These are phyloP conservation scores for Perognathus longimembris DNA, from an alignment of 2,113 vertebrate genomes.

Conservation along the genomic window DNA sequence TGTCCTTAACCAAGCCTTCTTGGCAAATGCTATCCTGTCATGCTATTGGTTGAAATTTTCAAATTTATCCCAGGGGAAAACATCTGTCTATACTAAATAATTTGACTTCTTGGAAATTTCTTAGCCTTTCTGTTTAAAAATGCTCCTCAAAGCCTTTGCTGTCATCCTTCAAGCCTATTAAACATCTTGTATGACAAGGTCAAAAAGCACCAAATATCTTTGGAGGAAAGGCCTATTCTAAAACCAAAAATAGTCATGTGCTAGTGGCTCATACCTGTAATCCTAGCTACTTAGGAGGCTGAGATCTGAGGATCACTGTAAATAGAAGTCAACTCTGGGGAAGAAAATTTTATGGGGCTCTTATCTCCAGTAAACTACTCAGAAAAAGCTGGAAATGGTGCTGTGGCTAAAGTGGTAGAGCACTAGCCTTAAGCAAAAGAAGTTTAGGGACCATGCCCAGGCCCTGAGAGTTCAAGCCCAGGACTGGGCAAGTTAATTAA, in stretches of 20 bases:
- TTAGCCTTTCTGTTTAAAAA: conserved; percentile 47
- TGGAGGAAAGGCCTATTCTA: conserved; percentile 49
- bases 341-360: too few relatives aligned
- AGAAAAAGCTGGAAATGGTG: too few relatives aligned
- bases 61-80: conserved; percentile 38
- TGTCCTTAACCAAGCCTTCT: neutral
- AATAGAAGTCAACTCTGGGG: too few relatives aligned
- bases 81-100: neutral
- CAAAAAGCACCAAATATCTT: neutral
- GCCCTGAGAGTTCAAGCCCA: too few relatives aligned
- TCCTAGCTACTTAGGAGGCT: too few relatives aligned
- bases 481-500: too few relatives aligned
- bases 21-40: conserved; percentile 25
- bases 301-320: too few relatives aligned
- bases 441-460: too few relatives aligned
- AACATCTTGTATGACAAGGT: neutral
- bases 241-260: neutral
- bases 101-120: conserved; percentile 27
- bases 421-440: too few relatives aligned
- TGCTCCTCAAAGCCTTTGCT: neutral
- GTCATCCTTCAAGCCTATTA: neutral
- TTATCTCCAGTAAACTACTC: too few relatives aligned
- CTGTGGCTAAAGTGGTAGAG: too few relatives aligned
- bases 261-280: too few relatives aligned
- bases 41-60: conserved; percentile 26